A percentile compares a stretch with the other conserved stretches of the same genome.
Conservation (phyloP, 2,888 invertebrate species). For the Toxonevra muliebris region DNA sequence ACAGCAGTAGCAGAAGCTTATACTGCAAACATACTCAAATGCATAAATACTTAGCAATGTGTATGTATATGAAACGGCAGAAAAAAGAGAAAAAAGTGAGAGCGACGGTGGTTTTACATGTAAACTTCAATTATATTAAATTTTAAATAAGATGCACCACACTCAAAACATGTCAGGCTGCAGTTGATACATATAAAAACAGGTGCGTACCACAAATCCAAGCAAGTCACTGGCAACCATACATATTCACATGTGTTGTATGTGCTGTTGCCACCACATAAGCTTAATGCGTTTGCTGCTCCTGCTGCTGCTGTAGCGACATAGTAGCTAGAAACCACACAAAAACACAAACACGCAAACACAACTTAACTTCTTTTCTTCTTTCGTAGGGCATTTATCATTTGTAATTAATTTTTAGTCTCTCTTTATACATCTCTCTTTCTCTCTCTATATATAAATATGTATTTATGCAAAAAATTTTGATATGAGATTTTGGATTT, state of each 20-base stretch:
- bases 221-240: neutral
- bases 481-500: too few relatives aligned
- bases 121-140: constrained; percentile 29
- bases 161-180: constrained; percentile 4
- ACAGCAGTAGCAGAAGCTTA: too few relatives aligned
- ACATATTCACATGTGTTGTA: neutral
- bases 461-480: too few relatives aligned
- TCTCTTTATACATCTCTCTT: too few relatives aligned
- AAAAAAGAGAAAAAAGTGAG: too few relatives aligned
- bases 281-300: neutral
- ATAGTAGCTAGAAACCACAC: too few relatives aligned
- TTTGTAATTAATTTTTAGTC: too few relatives aligned
- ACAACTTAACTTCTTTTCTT: constrained; percentile 11
- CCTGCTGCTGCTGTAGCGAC: neutral
- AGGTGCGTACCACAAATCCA: neutral
- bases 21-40: too few relatives aligned
- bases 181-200: neutral
- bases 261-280: neutral
- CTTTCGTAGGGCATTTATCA: too few relatives aligned
- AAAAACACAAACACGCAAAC: neutral
- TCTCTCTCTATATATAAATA: too few relatives aligned
- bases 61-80: too few relatives aligned
- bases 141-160: constrained; percentile 19
- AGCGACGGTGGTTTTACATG: neutral
- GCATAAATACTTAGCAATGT: too few relatives aligned